Conservation (phyloP, 2,888 invertebrate species). For the Drosophila picticornis region DNA sequence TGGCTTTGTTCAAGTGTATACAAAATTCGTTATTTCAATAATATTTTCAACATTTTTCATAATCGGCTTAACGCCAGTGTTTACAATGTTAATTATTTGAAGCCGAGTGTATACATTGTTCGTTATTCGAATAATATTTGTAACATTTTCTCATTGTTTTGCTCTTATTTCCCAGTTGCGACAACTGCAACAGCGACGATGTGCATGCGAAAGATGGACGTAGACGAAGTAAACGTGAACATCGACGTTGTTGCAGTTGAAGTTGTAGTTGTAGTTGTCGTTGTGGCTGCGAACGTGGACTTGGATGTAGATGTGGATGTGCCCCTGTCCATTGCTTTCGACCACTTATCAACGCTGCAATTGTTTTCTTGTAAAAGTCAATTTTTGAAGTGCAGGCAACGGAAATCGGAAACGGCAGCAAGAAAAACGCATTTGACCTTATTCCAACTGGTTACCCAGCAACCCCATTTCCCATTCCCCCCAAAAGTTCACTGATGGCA, state of each 20-base stretch:
- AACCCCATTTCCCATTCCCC: background rate
- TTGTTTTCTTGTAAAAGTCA: constrained; percentile 80
- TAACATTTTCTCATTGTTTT: constrained; percentile 32
- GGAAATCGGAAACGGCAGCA: constrained; percentile 55
- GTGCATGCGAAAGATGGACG: constrained; percentile 30
- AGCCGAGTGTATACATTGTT: constrained; percentile 27
- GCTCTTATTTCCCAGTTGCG: constrained; percentile 48
- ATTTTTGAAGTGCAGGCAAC: constrained; percentile 75
- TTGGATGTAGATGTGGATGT: constrained; percentile 47
- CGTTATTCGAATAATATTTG: background rate
- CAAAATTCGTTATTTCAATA: background rate
- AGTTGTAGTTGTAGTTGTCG: background rate
- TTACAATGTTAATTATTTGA: background rate
- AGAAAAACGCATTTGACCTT: constrained; percentile 70
- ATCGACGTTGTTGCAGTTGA: background rate
- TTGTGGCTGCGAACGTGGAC: constrained; percentile 10
- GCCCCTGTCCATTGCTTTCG: constrained; percentile 61
- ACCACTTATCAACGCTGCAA: constrained; percentile 76
- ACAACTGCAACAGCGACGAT: constrained; percentile 42
- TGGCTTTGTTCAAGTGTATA: background rate
- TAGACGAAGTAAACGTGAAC: background rate
- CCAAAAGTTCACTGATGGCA: constrained; percentile 36
- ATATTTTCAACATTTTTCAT: background rate
- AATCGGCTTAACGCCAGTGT: background rate
- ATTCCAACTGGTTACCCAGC: constrained; percentile 40